Evolutionary conservation across 2,888 invertebrate genomes (phyloP).

Genomic region (Phytoseiulus persimilis): DNA sequence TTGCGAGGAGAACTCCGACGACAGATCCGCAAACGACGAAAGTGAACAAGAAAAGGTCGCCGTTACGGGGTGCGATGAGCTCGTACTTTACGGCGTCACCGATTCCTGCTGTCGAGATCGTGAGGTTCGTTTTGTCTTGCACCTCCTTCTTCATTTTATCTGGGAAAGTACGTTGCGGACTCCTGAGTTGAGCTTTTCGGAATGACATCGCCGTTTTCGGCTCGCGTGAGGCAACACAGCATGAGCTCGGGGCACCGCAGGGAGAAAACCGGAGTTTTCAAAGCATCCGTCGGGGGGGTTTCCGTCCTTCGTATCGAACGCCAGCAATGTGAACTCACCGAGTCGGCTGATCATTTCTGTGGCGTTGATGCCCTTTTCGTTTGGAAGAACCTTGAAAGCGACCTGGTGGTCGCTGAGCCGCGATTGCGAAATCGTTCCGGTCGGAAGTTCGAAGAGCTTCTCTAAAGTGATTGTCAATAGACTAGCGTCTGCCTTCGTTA

Average conservation of each 20-base stretch:
- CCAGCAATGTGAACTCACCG: slow-evolving; percentile 53
- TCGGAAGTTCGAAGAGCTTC: slow-evolving; percentile 61
- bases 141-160: slow-evolving; percentile 61
- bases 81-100: slow-evolving; percentile 63
- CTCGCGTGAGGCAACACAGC: no score
- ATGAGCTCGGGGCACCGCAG: no score
- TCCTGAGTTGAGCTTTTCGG: background rate
- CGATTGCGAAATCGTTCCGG: slow-evolving; percentile 59
- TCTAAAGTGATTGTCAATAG: slow-evolving; percentile 63
- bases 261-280: no score
- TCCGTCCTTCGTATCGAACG: background rate
- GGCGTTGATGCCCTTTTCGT: slow-evolving; percentile 60
- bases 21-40: slow-evolving; percentile 60
- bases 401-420: slow-evolving; percentile 69
- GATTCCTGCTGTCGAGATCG: slow-evolving; percentile 64
- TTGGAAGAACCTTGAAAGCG: slow-evolving; percentile 64
- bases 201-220: no score
- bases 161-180: slow-evolving; percentile 48
- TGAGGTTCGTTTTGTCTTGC: slow-evolving; percentile 60
- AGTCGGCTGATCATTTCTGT: slow-evolving; percentile 61
- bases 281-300: background rate
- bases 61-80: slow-evolving; percentile 40
- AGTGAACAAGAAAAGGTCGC: slow-evolving; percentile 54
- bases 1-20: slow-evolving; percentile 58
- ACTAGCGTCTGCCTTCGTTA: slow-evolving; percentile 65